These are phyloP conservation scores for Amblyjoppa proteus DNA, from an alignment of 2,888 invertebrate genomes.

Conservation along the genomic window DNA sequence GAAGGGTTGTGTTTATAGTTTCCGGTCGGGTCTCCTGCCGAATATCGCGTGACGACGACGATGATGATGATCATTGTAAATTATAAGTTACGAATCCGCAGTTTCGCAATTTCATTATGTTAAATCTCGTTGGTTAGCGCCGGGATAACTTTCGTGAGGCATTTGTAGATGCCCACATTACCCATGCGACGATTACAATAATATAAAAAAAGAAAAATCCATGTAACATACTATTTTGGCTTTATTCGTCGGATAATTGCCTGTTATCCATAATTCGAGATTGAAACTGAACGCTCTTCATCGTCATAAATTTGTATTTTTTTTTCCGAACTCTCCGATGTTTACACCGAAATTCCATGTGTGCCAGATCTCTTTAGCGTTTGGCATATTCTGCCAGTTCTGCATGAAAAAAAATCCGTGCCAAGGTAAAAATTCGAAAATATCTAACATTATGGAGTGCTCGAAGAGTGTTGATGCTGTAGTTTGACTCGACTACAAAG, in stretches of 20 bases:
- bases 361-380: background rate
- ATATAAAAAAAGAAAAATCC: background rate
- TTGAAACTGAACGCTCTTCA: background rate
- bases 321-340: background rate
- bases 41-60: constrained; percentile 46
- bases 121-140: background rate
- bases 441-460: background rate
- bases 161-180: background rate
- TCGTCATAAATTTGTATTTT: background rate
- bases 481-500: background rate
- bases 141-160: background rate
- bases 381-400: background rate
- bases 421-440: background rate
- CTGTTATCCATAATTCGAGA: background rate
- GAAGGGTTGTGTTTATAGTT: constrained; percentile 42
- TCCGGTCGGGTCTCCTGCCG: constrained; percentile 46
- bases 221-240: background rate
- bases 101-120: constrained; percentile 3
- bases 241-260: background rate
- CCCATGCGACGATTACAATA: background rate
- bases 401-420: background rate
- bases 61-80: constrained; percentile 37
- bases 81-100: constrained; percentile 7
- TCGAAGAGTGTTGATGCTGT: background rate
- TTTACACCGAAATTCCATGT: background rate